Base-by-base conservation (phyloP, 2,888 invertebrate species). In the Orthosia cruda region DNA sequence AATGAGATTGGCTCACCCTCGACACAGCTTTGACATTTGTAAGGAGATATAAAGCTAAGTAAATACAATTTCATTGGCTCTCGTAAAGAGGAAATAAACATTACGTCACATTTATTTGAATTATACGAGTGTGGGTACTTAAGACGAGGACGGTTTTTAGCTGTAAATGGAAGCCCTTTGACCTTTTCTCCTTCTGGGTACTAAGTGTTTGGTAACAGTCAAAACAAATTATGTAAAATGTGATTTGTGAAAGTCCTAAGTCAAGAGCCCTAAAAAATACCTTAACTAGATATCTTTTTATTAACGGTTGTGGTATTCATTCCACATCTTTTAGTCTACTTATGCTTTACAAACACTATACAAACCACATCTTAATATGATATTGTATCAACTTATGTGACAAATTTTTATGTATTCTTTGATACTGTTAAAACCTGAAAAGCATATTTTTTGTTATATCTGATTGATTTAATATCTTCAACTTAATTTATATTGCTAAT, bases 21-120 rank as follows among this genome's bases (percentile, higher is more conserved):
- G 4, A 58, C 57, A 57, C 26, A 62, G 52, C 23, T n/a, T 47
- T 65, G 55, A 63, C 40, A 52, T 71, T 40, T 63, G 5, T 32
- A 62, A 63, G 52, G n/a, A 63, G 26, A 64, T 57, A 59, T 55
- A 69, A 50, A 68, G 13, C n/a, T 74, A 65, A 73, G n/a, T 79
- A 62, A 62, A 75, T 32, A 75, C 54, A 58, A 59, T 70, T 70
- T 70, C 55, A 70, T 59, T 26, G 70, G n/a, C 58, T 64, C 65
- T 49, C 40, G 13, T 75, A 23, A 77, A 47, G 13, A 62, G 45
- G 20, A 54, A 67, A 63, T 80, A 73, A 80, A 73, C 80, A 59
- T 74, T 63, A 63, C 45, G 9, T 45, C 49, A 58, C 26, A 45
- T 59, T 67, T 63, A 40, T 45, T 59, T 49, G 50, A 67, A 67